Evolutionary conservation across 2,113 vertebrate genomes (phyloP).

Genomic region (Thinocorus orbignyianus): DNA sequence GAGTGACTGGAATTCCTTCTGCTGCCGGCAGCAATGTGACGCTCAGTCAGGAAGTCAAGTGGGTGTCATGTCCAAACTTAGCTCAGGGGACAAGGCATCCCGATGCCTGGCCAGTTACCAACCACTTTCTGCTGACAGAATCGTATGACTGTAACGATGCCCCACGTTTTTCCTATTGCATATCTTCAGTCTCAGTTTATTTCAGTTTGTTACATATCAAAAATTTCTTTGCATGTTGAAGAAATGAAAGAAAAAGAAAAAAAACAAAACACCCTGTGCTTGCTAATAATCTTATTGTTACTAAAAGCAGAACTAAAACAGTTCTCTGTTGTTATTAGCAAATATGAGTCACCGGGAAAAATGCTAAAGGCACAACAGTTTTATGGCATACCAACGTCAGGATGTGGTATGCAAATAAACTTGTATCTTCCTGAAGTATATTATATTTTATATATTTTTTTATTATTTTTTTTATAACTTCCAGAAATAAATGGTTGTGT

Average conservation of each 20-base stretch:
- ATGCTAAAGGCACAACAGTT: neutral
- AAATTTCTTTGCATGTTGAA: neutral
- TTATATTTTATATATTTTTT: neutral
- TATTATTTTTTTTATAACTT: neutral
- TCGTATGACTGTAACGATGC: neutral
- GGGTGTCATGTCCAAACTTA: slow-evolving; percentile 35
- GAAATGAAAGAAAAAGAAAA: neutral
- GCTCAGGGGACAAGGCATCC: slow-evolving; percentile 6
- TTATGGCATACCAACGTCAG: neutral
- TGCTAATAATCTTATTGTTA: neutral
- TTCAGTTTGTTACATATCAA: neutral
- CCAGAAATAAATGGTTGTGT: neutral
- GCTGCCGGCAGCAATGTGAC: neutral
- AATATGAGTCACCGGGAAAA: neutral
- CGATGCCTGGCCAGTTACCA: neutral
- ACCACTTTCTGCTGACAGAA: neutral
- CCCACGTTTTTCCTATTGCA: neutral
- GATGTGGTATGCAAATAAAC: neutral
- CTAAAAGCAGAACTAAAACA: neutral
- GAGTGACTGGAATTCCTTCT: slow-evolving; percentile 18
- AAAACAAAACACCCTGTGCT: neutral
- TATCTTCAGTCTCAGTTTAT: slow-evolving; percentile 10
- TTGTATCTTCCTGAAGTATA: neutral
- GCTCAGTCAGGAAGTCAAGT: slow-evolving; percentile 21
- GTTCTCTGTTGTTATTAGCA: neutral